Percentiles rank a stretch among this genome's conserved stretches.
phyloP scores from a whole-genome alignment of 2,888 invertebrate genomes.

The Agrotis segetum region DNA sequence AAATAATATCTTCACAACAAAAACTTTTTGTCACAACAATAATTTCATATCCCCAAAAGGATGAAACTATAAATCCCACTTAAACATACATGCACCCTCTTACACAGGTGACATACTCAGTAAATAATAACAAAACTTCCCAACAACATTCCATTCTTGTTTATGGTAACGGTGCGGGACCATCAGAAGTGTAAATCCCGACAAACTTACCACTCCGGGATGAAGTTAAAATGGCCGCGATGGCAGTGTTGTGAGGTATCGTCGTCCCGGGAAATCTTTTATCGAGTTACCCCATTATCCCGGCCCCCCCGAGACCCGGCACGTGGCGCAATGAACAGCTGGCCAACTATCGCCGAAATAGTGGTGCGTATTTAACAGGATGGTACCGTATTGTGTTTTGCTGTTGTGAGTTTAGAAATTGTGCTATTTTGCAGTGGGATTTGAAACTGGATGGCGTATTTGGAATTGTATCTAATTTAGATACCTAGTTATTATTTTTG shows the following conservation, averaged over 20 bases:
- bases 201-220: conserved; percentile 66
- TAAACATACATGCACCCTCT: conserved; percentile 25
- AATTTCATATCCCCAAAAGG: background rate
- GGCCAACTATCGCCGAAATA: conserved; percentile 59
- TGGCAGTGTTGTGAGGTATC: conserved; percentile 74
- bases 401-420: conserved; percentile 23
- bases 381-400: conserved; percentile 41
- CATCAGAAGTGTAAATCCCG: conserved; percentile 64
- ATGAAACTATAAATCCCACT: conserved; percentile 23
- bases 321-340: conserved; percentile 59
- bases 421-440: conserved; percentile 5
- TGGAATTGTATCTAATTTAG: background rate
- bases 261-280: conserved; percentile 87
- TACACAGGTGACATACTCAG: conserved; percentile 33
- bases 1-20: background rate
- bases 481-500: too few species aligned
- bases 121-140: conserved; percentile 57
- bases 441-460: background rate
- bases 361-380: conserved; percentile 59
- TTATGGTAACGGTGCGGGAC: conserved; percentile 64
- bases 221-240: conserved; percentile 69
- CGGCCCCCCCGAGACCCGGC: conserved; percentile 59
- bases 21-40: conserved; percentile 1
- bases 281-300: conserved; percentile 86
- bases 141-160: conserved; percentile 47